A percentile compares a stretch with the other conserved stretches of the same genome.
Evolutionary conservation across 2,113 vertebrate species (phyloP).

Genomic region (Cygnus atratus): DNA sequence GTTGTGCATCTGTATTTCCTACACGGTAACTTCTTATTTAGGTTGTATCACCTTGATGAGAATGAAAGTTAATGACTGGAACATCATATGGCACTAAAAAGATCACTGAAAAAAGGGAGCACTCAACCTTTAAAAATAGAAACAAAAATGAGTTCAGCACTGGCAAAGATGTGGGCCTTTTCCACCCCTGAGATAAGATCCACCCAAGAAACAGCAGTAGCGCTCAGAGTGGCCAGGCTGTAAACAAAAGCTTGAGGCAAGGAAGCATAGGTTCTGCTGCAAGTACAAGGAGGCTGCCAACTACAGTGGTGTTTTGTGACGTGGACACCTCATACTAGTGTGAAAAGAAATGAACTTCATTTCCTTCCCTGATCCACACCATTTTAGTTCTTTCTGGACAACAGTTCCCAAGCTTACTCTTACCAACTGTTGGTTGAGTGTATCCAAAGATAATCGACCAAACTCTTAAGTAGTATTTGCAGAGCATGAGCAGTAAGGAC

Average conservation of each 20-base stretch:
- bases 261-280: not conserved
- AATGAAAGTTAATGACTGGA: conserved; percentile 24
- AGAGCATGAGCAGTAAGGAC: not conserved
- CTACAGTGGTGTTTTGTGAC: not conserved
- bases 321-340: not conserved
- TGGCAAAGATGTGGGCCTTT: not conserved
- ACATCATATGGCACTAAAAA: not conserved
- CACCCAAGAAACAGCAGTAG: not conserved
- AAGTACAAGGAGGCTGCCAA: not conserved
- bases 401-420: not conserved
- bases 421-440: not conserved
- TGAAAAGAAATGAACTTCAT: not conserved
- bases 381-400: not conserved
- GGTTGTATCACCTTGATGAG: conserved; percentile 5
- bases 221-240: not conserved
- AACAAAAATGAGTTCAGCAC: not conserved
- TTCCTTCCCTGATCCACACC: not conserved
- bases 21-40: not conserved
- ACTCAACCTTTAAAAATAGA: not conserved
- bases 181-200: not conserved
- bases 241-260: not conserved
- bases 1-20: not conserved
- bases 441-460: not conserved
- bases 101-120: not conserved
- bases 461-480: not conserved